Base-by-base conservation (phyloP, 92 coral and sea anemone genomes). In the Paramuricea clavata region DNA sequence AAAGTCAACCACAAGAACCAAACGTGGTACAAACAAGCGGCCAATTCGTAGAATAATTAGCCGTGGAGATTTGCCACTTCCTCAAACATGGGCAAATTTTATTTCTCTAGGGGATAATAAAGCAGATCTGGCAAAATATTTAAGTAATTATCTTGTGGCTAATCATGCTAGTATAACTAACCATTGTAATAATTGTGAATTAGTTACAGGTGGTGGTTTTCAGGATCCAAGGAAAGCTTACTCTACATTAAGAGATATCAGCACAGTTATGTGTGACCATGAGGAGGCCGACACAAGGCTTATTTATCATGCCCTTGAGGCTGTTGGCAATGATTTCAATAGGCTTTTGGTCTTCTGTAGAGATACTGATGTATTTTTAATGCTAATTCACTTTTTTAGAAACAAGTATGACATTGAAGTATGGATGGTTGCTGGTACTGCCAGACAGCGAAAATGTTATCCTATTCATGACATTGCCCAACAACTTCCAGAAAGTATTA, bases 281-380 rank as follows among this genome's bases (percentile, higher is more conserved):
- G 75, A n/a, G n/a, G n/a, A n/a, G n/a, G n/a, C n/a, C n/a, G n/a
- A n/a, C n/a, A n/a, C n/a, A n/a, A n/a, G n/a, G 78, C 44, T 71
- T 12, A 28, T 69, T 43, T 59, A 12, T 28, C 85, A 81, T 33
- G 70, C 49, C 22, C 23, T 17, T 16, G 61, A 52, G 22, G 61
- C 61, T 4, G 15, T 68, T 41, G 72, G 36, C 41, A 56, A 52
- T 32, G 16, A 67, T 82, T 44, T 25, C 13, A 71, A 84, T 54
- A 47, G 31, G 31, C 23, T 79, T 78, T 69, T 78, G 5, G 86
- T 76, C 13, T 31, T 65, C 52, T 43, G 39, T 22, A 76, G 74
- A 33, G 81, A 79, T 43, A 80, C 81, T 2, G 90, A 87, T 13
- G 90, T 87, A 30, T 71, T 44, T 39, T 71, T 85, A 30, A 69